Conservation (phyloP, 2,797 vertebrate species). For the Tolypeutes matacus region DNA sequence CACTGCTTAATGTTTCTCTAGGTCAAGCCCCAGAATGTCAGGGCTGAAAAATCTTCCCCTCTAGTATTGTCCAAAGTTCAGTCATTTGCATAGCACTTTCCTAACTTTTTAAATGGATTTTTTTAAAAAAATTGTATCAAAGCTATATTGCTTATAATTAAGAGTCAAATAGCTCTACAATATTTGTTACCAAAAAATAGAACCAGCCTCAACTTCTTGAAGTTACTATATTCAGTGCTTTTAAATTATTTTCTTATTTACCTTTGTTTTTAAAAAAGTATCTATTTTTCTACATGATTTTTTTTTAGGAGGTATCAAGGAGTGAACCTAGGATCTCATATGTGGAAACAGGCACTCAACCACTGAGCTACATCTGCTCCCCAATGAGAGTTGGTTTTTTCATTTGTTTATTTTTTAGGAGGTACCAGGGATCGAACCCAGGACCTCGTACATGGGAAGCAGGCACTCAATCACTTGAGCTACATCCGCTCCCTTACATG, state of each 20-base stretch:
- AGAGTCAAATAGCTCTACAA: background rate
- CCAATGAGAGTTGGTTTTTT: too few relatives aligned
- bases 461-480: too few relatives aligned
- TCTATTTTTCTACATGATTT: background rate
- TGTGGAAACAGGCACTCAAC: too few relatives aligned
- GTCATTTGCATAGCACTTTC: background rate
- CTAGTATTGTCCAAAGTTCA: background rate
- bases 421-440: too few relatives aligned
- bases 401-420: too few relatives aligned
- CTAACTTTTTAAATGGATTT: background rate
- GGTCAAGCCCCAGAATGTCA: background rate
- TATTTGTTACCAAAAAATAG: background rate
- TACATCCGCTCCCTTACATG: background rate
- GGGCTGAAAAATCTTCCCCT: background rate
- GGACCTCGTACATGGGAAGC: too few relatives aligned
- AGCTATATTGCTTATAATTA: background rate
- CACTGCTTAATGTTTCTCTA: background rate
- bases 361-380: too few relatives aligned
- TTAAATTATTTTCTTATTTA: too few relatives aligned
- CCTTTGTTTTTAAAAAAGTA: constrained; percentile 40
- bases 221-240: background rate
- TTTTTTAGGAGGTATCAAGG: too few relatives aligned
- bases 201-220: background rate
- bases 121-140: background rate
- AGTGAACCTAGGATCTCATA: too few relatives aligned